Percentiles rank a stretch among this genome's conserved stretches.
phyloP scores from a whole-genome alignment of 2,113 vertebrate genomes.

The Trogon surrucura region DNA sequence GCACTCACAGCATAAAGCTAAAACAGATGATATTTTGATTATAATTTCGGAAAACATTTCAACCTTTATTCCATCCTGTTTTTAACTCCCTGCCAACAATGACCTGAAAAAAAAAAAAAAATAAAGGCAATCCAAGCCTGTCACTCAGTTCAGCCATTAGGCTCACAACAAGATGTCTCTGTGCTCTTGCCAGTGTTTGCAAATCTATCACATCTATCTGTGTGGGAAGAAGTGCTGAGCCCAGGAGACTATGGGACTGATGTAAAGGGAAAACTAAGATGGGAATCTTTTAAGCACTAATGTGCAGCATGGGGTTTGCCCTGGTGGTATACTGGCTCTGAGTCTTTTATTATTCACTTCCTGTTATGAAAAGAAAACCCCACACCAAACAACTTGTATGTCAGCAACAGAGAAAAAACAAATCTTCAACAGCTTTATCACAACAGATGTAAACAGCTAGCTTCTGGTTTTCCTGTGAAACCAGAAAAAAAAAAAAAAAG shows the following conservation, averaged over 20 bases:
- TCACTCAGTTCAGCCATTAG: not conserved
- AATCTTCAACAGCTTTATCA: not conserved
- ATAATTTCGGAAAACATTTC: slow-evolving; percentile 21
- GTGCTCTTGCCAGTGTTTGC: slow-evolving; percentile 22
- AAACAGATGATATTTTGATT: slow-evolving; percentile 23
- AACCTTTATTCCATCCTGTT: slow-evolving; percentile 2
- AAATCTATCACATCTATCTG: slow-evolving; percentile 31
- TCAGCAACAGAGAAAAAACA: slow-evolving; percentile 2
- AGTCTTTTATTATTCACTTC: slow-evolving; percentile 29
- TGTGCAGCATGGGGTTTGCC: not conserved
- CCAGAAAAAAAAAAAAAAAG: not conserved
- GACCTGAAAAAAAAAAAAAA: slow-evolving; percentile 8
- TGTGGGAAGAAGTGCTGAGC: not conserved
- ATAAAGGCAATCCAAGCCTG: not conserved
- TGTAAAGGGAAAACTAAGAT: not conserved
- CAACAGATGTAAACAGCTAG: slow-evolving; percentile 15
- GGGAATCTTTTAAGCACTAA: slow-evolving; percentile 25
- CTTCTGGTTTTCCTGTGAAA: slow-evolving; percentile 26
- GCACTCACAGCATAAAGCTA: not conserved
- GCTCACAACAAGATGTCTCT: slow-evolving; percentile 20
- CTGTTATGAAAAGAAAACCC: not conserved
- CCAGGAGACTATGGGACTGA: not conserved
- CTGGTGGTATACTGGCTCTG: not conserved
- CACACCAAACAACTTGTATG: not conserved
- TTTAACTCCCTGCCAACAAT: slow-evolving; percentile 1